Base-by-base conservation (phyloP, 2,797 vertebrate species). In the Apogon hyalosoma region DNA sequence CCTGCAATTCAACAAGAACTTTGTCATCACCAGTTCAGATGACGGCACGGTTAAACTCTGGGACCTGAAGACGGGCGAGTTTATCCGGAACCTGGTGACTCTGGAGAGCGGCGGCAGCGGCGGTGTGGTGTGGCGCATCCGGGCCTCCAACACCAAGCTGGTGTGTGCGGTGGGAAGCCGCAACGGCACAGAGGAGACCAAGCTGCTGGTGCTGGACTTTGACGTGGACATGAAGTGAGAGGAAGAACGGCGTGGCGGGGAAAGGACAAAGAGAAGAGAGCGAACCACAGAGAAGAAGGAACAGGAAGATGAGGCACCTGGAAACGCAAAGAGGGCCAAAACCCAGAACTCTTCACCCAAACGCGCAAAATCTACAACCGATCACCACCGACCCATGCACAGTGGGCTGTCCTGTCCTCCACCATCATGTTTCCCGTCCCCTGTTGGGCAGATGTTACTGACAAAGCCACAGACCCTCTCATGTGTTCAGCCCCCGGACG, bases 1-100 rank as follows among this genome's bases (percentile, higher is more conserved):
- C 95, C 97, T 99, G 94, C 98, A 99, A 95, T 99, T 99, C 95
- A 99, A 99, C 94, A 99, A 99, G 95, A 99, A 99, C 95, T 99
- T 99, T 93, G 98, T 99, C 88, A 98, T 99, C 94, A 99, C 98
- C 93, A 99, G 98, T 94, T 99, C 98, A 63, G 98, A 99, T 73
- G 98, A 99, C 66, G 98, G 98, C 91, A 99, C 98, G 61, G 98
- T 99, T 73, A 99, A 99, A 93, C 94, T 99, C 79, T 99, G 98
- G 98, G 98, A 99, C 94, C 95, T 99, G 93, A 97, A 97, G 94
- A 99, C 97, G 68, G 98, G 98, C 91, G 98, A 99, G 95, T 99
- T 99, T 94, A 99, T 99, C 94, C 96, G 98, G 15, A 99, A 99
- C 91, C 95, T 99, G 87, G 98, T 99, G 90, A 99, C 97, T 67